phyloP scores from a whole-genome alignment of 2,113 vertebrate species.

The Erpornis zantholeuca region DNA sequence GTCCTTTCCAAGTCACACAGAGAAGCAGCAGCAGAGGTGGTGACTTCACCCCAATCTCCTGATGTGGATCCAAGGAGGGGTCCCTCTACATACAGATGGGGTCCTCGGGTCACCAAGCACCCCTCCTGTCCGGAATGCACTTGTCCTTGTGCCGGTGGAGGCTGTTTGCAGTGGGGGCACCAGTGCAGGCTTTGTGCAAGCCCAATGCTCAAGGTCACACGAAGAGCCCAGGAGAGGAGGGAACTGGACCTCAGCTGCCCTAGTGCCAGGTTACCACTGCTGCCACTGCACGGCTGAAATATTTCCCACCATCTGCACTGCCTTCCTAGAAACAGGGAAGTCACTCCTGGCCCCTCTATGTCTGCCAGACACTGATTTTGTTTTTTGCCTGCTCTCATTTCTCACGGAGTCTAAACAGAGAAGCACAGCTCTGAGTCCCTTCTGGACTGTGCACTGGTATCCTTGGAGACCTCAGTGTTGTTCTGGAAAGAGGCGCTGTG shows the following conservation, averaged over 20 bases:
- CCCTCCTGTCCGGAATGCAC: not conserved
- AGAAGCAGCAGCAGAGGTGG: not conserved
- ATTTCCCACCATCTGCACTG: constrained; percentile 9
- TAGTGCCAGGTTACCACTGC: not conserved
- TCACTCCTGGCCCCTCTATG: not conserved
- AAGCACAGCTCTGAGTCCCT: not conserved
- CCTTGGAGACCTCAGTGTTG: rapidly evolving
- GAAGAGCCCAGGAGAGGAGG: not conserved
- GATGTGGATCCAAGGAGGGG: not conserved
- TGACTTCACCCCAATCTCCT: not conserved
- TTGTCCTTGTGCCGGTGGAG: not conserved
- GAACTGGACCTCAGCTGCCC: not conserved
- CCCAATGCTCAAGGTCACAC: not conserved
- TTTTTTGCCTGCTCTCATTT: not conserved
- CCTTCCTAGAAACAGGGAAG: constrained; percentile 12
- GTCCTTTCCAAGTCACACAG: not conserved
- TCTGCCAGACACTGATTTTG: not conserved
- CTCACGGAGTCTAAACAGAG: not conserved
- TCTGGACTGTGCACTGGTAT: not conserved
- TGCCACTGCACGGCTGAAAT: not conserved
- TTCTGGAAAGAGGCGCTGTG: not conserved
- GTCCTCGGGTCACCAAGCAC: not conserved
- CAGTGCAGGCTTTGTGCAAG: not conserved
- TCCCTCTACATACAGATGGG: not conserved
- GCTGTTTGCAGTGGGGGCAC: not conserved